These are phyloP conservation scores for Oxycera nigricornis DNA, from an alignment of 2,888 invertebrate genomes.

Conservation along the genomic window DNA sequence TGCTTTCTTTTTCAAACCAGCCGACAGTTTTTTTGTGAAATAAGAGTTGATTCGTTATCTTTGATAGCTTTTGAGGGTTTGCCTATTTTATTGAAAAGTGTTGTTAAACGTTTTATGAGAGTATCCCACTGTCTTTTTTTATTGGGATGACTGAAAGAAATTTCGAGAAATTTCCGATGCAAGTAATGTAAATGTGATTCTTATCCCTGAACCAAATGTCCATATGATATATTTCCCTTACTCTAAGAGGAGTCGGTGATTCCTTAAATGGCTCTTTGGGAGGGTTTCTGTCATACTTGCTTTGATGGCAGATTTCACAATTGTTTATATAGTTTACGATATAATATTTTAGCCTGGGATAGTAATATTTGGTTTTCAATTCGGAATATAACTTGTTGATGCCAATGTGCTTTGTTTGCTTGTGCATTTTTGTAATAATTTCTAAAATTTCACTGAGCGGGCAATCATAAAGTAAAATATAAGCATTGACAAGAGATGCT, in stretches of 20 bases:
- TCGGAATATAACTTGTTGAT: neutral
- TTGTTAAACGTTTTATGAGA: neutral
- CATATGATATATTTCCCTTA: slow-evolving; percentile 10
- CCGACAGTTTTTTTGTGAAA: neutral
- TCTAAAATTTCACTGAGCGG: neutral
- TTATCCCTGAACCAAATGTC: slow-evolving; percentile 5
- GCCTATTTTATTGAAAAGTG: slow-evolving; percentile 6
- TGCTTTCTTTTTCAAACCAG: neutral
- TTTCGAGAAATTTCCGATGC: neutral
- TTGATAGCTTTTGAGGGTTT: neutral
- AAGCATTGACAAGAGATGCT: neutral
- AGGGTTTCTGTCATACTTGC: slow-evolving; percentile 2
- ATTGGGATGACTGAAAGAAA: neutral
- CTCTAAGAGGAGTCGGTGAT: neutral
- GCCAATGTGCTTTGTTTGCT: neutral
- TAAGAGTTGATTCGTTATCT: neutral
- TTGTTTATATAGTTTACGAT: neutral
- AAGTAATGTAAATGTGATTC: neutral
- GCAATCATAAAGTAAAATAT: neutral
- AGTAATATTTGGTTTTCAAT: slow-evolving; percentile 1
- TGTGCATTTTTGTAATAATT: neutral
- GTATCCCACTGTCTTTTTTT: neutral
- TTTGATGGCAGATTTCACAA: neutral
- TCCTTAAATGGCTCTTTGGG: neutral
- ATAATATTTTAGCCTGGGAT: neutral